Evolutionary conservation across 2,888 invertebrate species (phyloP).

Genomic region (Drosophila quinaria): DNA sequence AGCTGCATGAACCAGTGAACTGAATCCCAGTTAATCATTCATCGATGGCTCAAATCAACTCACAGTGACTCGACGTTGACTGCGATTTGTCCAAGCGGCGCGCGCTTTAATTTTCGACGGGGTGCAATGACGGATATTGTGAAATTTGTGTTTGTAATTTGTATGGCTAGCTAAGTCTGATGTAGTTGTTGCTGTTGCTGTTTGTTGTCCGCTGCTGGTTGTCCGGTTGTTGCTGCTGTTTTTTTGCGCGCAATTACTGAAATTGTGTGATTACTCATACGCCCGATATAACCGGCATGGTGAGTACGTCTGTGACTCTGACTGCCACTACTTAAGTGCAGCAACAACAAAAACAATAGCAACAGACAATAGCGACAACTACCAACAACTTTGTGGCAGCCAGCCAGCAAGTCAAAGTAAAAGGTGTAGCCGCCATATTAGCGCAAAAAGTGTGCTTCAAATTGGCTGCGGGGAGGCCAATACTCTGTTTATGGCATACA

Average conservation of each 20-base stretch:
- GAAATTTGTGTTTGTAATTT: constrained; percentile 78
- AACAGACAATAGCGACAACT: constrained; percentile 17
- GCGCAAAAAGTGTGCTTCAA: constrained; percentile 78
- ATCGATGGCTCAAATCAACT: constrained; percentile 40
- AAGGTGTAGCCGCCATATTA: constrained; percentile 78
- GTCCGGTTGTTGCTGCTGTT: constrained; percentile 52
- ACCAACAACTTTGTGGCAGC: constrained; percentile 18
- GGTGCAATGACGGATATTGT: constrained; percentile 82
- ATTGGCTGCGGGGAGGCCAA: constrained; percentile 77
- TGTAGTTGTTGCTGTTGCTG: constrained; percentile 24
- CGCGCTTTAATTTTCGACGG: constrained; percentile 71
- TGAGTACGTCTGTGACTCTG: constrained; percentile 39
- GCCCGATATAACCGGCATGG: constrained; percentile 80
- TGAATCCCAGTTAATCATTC: constrained; percentile 53
- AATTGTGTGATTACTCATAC: constrained; percentile 80
- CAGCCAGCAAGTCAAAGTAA: constrained; percentile 58
- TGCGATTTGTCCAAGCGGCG: constrained; percentile 68
- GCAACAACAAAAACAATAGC: constrained; percentile 23
- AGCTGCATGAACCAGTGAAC: constrained; percentile 53
- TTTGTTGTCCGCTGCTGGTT: constrained; percentile 32
- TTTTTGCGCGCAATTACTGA: constrained; percentile 76
- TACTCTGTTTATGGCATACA: constrained; percentile 73
- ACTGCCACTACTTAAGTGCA: constrained; percentile 53
- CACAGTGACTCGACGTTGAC: constrained; percentile 13
- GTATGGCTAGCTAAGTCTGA: constrained; percentile 49